Conservation (phyloP, 1,140 invertebrate species). For the Theocolax elegans region DNA sequence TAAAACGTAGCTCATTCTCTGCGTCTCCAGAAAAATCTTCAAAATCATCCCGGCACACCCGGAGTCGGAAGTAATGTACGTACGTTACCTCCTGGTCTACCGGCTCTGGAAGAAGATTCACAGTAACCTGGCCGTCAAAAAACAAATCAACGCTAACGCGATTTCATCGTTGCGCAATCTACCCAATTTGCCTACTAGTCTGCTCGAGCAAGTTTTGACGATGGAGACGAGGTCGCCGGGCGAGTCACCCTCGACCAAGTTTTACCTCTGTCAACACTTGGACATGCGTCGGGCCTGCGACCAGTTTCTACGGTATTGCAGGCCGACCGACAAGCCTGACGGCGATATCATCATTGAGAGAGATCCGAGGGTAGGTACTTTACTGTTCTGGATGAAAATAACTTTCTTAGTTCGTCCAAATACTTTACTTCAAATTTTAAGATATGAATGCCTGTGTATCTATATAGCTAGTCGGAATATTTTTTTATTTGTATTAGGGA, state of each 20-base stretch:
- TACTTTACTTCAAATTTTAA: no score
- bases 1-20: no score
- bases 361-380: slow-evolving; percentile 30
- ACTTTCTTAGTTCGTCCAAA: no score
- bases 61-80: slow-evolving; percentile 56
- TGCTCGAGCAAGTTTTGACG: slow-evolving; percentile 37
- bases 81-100: slow-evolving; percentile 61
- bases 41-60: slow-evolving; percentile 54
- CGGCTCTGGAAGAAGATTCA: slow-evolving; percentile 62
- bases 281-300: slow-evolving; percentile 58
- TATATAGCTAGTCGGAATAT: neutral
- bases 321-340: slow-evolving; percentile 26
- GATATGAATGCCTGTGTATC: neutral
- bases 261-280: slow-evolving; percentile 58
- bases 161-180: slow-evolving; percentile 53
- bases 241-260: slow-evolving; percentile 45
- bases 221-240: neutral
- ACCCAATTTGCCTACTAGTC: slow-evolving; percentile 14
- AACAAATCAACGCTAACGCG: slow-evolving; percentile 56
- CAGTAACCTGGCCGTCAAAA: slow-evolving; percentile 50
- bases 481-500: neutral
- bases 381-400: no score
- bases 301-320: slow-evolving; percentile 57
- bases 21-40: slow-evolving; percentile 57
- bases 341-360: slow-evolving; percentile 22